These are phyloP conservation scores for Galeruca laticollis DNA, from an alignment of 2,888 invertebrate genomes.

Conservation along the genomic window DNA sequence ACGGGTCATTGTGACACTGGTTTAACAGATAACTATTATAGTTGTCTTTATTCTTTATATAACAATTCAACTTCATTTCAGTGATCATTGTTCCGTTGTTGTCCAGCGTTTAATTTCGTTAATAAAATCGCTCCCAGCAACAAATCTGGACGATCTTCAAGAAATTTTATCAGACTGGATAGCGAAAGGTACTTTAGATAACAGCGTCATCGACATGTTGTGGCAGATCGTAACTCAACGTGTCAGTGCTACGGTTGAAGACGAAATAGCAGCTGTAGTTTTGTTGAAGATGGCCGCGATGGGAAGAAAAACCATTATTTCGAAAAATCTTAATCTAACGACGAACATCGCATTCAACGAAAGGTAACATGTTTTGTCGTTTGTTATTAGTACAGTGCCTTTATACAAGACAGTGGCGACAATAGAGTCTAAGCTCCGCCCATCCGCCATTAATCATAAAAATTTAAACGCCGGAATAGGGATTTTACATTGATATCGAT, in stretches of 20 bases:
- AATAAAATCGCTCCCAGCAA: conserved; percentile 69
- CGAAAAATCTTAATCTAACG: conserved; percentile 72
- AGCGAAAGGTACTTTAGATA: conserved; percentile 66
- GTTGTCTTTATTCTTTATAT: too few species aligned
- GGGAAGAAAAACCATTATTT: conserved; percentile 61
- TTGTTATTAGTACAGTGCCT: too few species aligned
- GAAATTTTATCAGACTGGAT: conserved; percentile 75
- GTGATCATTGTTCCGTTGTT: conserved; percentile 69
- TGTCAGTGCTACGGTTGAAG: conserved; percentile 76
- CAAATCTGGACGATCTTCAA: conserved; percentile 74
- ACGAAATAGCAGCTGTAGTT: conserved; percentile 80
- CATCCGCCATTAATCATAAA: too few species aligned
- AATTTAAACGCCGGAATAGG: too few species aligned
- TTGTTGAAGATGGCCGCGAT: conserved; percentile 82
- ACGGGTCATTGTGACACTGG: too few species aligned
- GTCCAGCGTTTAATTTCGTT: conserved; percentile 73
- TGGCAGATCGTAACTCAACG: conserved; percentile 85
- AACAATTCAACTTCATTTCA: conserved; percentile 52
- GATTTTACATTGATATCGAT: too few species aligned
- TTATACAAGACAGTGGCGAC: too few species aligned
- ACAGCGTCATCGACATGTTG: conserved; percentile 75
- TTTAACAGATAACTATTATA: too few species aligned
- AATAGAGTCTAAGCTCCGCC: too few species aligned
- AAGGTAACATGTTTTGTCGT: conserved; percentile 59
- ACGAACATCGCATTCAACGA: conserved; percentile 78